These are phyloP conservation scores for Tipula helvola DNA, from an alignment of 2,888 invertebrate species.

Conservation along the genomic window DNA sequence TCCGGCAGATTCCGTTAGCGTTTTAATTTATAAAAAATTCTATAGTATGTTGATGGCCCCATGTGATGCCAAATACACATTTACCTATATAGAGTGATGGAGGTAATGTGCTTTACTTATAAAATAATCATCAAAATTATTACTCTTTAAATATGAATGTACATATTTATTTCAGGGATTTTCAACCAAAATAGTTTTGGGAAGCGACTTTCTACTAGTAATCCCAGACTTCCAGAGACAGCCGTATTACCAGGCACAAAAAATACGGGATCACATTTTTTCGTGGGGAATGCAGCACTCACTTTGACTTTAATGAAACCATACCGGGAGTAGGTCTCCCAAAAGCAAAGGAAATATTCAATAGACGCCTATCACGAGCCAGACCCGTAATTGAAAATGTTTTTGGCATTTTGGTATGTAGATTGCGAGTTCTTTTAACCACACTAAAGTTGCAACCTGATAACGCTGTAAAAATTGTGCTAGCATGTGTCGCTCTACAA, in stretches of 20 bases:
- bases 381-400: too few species aligned
- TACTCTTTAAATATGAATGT: constrained; percentile 9
- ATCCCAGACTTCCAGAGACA: too few species aligned
- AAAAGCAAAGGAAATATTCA: too few species aligned
- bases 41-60: constrained; percentile 23
- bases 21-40: constrained; percentile 25
- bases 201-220: not conserved
- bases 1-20: constrained; percentile 22
- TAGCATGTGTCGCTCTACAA: too few species aligned
- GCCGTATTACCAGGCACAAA: constrained; percentile 5
- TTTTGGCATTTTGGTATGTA: too few species aligned
- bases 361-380: too few species aligned
- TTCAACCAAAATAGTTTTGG: not conserved
- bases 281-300: not conserved
- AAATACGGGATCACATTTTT: not conserved
- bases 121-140: too few species aligned
- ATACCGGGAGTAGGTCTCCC: not conserved
- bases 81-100: constrained; percentile 25
- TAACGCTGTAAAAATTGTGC: too few species aligned
- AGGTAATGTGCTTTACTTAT: constrained; percentile 24
- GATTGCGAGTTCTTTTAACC: too few species aligned
- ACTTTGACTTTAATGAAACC: too few species aligned
- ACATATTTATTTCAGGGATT: not conserved
- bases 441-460: too few species aligned
- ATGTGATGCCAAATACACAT: constrained; percentile 23